Base-by-base conservation (phyloP, 1,140 invertebrate genomes). In the Aphelenchoides fujianensis region DNA sequence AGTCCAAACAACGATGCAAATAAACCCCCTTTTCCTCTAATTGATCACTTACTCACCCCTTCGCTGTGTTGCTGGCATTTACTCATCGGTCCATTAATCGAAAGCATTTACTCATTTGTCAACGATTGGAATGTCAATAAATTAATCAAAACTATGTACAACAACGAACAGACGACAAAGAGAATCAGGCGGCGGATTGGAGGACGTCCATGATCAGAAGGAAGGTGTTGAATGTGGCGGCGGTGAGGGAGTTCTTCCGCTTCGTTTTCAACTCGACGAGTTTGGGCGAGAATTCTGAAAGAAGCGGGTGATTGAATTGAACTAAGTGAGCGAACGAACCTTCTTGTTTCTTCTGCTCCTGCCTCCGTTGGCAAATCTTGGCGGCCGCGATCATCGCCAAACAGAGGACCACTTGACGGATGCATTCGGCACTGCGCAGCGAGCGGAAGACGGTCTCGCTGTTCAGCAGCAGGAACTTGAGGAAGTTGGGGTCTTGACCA, bases 1-100 rank as follows among this genome's bases (percentile, higher is more conserved):
- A 59, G 34, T 5, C 19, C 5, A 59, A 59, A 23, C 55, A 59
- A 59, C 19, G 5, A 59, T 59, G 55, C 55, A 59, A 59, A 59
- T 59, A 19, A 59, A 48, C 41, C n/a, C n/a, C n/a, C n/a, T n/a
- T n/a, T n/a, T n/a, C n/a, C n/a, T n/a, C n/a, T n/a, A n/a, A n/a
- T n/a, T n/a, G n/a, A n/a, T n/a, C n/a, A n/a, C n/a, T n/a, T n/a
- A 48, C 41, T 16, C 41, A 48, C 41, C 23, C 23, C 41, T 23
- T 16, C 12, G 12, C 23, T 48, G 12, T 48, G 41, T 48, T 48
- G 41, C n/a, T n/a, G n/a, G n/a, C 41, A 48, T 48, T 48, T 48
- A 48, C 12, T 48, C 23, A 48, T 23, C 41, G 12, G 41, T 48
- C 41, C 12, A 23, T 16, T 48, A 48, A 48, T 23, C 41, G 23